Percentiles rank a stretch among this genome's conserved stretches.
phyloP scores from a whole-genome alignment of 53 echinoderm and acorn worm species.

The Crossaster papposus region DNA sequence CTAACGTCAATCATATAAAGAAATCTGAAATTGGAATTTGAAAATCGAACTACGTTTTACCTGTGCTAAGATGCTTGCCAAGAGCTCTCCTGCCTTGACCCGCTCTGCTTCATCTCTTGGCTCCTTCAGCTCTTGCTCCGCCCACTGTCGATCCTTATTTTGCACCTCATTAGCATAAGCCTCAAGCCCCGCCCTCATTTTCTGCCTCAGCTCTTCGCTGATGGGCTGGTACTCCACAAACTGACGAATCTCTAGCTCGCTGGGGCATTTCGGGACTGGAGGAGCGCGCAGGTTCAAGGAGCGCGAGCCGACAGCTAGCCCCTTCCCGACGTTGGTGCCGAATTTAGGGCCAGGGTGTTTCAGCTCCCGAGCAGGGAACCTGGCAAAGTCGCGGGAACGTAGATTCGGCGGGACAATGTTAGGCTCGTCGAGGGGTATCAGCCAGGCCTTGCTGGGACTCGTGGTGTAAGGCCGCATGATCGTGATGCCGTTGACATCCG shows the following conservation, averaged over 20 bases:
- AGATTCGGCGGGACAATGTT: conserved; percentile 90
- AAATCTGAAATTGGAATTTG: background rate
- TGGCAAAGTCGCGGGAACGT: conserved; percentile 80
- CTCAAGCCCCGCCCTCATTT: conserved; percentile 81
- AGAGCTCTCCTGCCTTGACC: conserved; percentile 84
- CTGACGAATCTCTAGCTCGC: conserved; percentile 82
- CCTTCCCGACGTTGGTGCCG: conserved; percentile 90
- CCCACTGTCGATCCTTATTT: conserved; percentile 60
- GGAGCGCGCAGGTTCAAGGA: conserved; percentile 28
- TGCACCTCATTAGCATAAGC: conserved; percentile 79
- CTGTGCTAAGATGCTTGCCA: conserved; percentile 89
- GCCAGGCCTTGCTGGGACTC: conserved; percentile 71
- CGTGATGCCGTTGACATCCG: conserved; percentile 87
- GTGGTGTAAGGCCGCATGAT: conserved; percentile 85
- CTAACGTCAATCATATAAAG: background rate
- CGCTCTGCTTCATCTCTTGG: conserved; percentile 83
- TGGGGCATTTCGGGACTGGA: conserved; percentile 78
- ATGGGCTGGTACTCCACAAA: conserved; percentile 82
- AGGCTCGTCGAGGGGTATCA: conserved; percentile 73
- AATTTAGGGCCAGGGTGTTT: conserved; percentile 80
- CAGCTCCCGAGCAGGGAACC: conserved; percentile 74
- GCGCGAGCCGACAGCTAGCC: conserved; percentile 82
- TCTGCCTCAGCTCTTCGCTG: conserved; percentile 68
- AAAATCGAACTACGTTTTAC: conserved; percentile 31
- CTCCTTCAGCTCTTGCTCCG: conserved; percentile 74